Evolutionary conservation across 1,140 invertebrate species (phyloP), one percentile per base, ranked within the genome.

Genomic region (Aphaenogaster floridana): DNA sequence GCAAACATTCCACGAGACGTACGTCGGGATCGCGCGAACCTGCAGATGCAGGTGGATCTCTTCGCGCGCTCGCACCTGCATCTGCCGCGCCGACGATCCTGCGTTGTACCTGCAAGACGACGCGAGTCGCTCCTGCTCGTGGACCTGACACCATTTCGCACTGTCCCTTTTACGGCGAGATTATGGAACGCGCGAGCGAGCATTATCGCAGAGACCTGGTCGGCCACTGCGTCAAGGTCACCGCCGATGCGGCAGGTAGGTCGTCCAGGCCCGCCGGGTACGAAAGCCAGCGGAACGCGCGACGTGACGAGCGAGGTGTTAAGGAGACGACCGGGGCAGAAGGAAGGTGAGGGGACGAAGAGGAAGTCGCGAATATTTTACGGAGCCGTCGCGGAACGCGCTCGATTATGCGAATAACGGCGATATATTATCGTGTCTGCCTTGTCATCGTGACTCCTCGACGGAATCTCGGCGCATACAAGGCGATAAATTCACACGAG

Each of bases 151-250:
- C 91, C 86, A 84, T 91, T 91, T 69, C 42, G 91, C 84, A 85
- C 88, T 89, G 88, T 88, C 84, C 90, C 91, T 91, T 92, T 92
- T 92, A 90, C 84, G 86, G 84, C 74, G 36, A 86, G 90, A 91
- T 91, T 91, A 91, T 91, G 90, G 84, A 88, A 87, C 79, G 64
- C 34, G 61, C 64, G 72, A 21, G 48, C 78, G 48, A 68, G 68
- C 71, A 90, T 91, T 86, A 87, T 92, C 86, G 85, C 88, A 86
- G 86, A 90, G 89, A 92, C 3, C 90, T 88, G 87, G 90, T 91
- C 89, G 63, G 80, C 76, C 68, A 78, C 76, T 76, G 64, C 79
- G 85, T 86, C 91, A 92, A 92, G 91, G 91, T 92, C 90, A 84
- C 64, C 71, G 64, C 21, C 64, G 68, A 72, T 42, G 68, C 59